A percentile compares a stretch with the other conserved stretches of the same genome.
Evolutionary conservation across 2,888 invertebrate genomes (phyloP).

Genomic region (Dicyrtoma fusca): DNA sequence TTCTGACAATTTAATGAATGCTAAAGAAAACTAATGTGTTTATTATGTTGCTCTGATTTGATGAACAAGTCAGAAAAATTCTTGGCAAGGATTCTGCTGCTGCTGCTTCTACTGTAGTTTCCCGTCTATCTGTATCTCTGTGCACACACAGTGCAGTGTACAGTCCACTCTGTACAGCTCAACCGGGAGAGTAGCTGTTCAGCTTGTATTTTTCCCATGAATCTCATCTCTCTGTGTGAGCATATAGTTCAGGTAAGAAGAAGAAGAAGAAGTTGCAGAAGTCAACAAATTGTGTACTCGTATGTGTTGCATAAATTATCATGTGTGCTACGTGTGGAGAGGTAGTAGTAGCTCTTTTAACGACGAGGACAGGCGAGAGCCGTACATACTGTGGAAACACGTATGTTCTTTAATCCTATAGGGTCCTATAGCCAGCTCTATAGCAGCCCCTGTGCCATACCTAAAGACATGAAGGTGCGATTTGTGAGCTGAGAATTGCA

Average conservation of each 20-base stretch:
- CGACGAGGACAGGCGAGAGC: not conserved
- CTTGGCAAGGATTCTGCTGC: no score
- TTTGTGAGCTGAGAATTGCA: slow-evolving; percentile 3
- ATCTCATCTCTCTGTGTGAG: not conserved
- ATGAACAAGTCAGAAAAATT: not conserved
- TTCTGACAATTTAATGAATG: no score
- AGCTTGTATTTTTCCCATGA: slow-evolving; percentile 10
- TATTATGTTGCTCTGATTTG: no score
- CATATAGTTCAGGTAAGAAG: not conserved
- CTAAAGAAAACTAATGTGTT: no score
- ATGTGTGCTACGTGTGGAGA: slow-evolving; percentile 7
- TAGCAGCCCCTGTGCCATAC: no score
- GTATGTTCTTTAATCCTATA: no score
- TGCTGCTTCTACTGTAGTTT: no score
- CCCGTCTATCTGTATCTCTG: no score
- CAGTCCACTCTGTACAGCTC: not conserved
- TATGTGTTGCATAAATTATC: slow-evolving; percentile 19
- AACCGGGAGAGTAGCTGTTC: slow-evolving; percentile 10
- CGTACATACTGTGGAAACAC: not conserved
- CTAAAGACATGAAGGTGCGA: no score
- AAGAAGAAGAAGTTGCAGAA: not conserved
- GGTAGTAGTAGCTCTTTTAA: slow-evolving; percentile 9
- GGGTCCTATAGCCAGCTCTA: no score
- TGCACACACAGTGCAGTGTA: no score
- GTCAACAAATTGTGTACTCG: slow-evolving; percentile 20